Evolutionary conservation across 2,888 invertebrate species (phyloP).

Genomic region (Nebria salina): DNA sequence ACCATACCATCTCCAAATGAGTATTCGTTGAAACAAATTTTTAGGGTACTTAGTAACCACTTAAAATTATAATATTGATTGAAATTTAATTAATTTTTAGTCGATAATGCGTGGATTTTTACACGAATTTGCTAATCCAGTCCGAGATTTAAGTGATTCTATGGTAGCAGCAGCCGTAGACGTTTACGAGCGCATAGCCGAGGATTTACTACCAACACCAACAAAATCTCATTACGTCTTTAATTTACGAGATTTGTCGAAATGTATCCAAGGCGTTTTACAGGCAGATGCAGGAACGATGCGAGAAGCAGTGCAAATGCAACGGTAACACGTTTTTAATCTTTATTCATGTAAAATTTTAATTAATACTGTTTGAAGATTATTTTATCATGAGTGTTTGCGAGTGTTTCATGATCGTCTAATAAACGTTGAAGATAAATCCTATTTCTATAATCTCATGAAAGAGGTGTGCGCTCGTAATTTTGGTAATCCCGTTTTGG

Average conservation of each 20-base stretch:
- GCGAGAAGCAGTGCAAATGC: slow-evolving; percentile 73
- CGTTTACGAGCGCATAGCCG: slow-evolving; percentile 81
- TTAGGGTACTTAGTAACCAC: slow-evolving; percentile 64
- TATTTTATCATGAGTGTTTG: slow-evolving; percentile 92
- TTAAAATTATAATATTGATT: too few relatives aligned
- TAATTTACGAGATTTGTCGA: slow-evolving; percentile 89
- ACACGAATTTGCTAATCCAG: slow-evolving; percentile 77
- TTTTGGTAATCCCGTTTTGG: slow-evolving; percentile 70
- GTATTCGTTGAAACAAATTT: slow-evolving; percentile 80
- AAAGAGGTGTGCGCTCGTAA: slow-evolving; percentile 71
- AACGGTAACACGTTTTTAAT: slow-evolving; percentile 64
- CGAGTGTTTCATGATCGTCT: slow-evolving; percentile 92
- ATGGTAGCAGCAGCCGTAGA: slow-evolving; percentile 87
- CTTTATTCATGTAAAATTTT: too few relatives aligned
- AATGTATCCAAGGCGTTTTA: slow-evolving; percentile 88
- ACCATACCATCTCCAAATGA: slow-evolving; percentile 84
- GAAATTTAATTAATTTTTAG: slow-evolving; percentile 57
- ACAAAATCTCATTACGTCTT: slow-evolving; percentile 94
- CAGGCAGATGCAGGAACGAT: slow-evolving; percentile 81
- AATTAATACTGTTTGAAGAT: slow-evolving; percentile 62
- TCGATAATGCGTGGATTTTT: slow-evolving; percentile 81
- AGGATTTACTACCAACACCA: slow-evolving; percentile 88
- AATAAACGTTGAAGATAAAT: slow-evolving; percentile 82
- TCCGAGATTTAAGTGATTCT: slow-evolving; percentile 73
- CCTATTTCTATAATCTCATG: slow-evolving; percentile 80